Percentiles rank a stretch among this genome's conserved stretches.
phyloP scores from a whole-genome alignment of 2,113 vertebrate genomes.

The Castor canadensis region DNA sequence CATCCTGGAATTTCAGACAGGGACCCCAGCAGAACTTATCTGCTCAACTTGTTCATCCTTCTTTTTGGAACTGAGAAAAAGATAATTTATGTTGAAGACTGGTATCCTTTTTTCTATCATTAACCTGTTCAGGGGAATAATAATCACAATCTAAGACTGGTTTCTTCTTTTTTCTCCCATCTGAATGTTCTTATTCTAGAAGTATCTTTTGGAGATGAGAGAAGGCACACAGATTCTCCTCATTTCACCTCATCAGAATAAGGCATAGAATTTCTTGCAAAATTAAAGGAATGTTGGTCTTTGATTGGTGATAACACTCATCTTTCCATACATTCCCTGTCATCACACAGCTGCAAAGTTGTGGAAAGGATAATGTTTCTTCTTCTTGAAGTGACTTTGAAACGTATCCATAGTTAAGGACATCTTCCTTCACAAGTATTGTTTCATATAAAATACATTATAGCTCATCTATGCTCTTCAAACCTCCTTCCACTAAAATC shows the following conservation, averaged over 20 bases:
- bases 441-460: not conserved
- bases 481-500: not conserved
- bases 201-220: not conserved
- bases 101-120: no score
- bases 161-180: not conserved
- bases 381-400: not conserved
- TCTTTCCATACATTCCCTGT: not conserved
- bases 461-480: not conserved
- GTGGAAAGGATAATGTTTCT: not conserved
- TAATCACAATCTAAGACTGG: not conserved
- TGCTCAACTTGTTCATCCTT: not conserved
- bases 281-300: not conserved
- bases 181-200: not conserved
- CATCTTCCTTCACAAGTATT: not conserved
- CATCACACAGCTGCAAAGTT: not conserved
- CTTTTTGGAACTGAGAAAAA: not conserved
- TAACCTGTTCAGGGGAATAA: rapidly evolving
- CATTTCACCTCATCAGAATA: not conserved
- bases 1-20: not conserved
- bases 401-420: not conserved
- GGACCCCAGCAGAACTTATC: not conserved
- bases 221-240: no score
- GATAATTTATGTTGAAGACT: not conserved
- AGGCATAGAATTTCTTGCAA: not conserved
- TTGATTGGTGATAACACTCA: not conserved